Evolutionary conservation across 1,140 invertebrate genomes (phyloP).

Genomic region (Latrodectus geometricus): DNA sequence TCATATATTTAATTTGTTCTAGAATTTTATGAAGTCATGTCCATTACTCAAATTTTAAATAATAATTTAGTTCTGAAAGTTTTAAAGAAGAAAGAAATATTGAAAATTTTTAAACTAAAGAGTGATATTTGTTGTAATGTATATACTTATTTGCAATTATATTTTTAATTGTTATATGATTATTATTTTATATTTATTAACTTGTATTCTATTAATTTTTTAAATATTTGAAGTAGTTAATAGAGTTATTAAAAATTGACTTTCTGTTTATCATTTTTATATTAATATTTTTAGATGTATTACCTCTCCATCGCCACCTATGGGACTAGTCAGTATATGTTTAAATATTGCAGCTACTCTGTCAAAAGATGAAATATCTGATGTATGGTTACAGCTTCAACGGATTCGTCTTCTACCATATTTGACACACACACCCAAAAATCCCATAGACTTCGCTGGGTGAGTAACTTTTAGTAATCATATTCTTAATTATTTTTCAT

Average conservation of each 20-base stretch:
- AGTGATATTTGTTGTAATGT: too few relatives aligned
- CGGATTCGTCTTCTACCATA: slow-evolving; percentile 42
- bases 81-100: too few relatives aligned
- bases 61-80: too few relatives aligned
- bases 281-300: slow-evolving; percentile 21
- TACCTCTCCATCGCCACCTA: slow-evolving; percentile 13
- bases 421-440: slow-evolving; percentile 27
- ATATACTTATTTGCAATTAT: too few relatives aligned
- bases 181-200: too few relatives aligned
- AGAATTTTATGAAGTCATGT: too few relatives aligned
- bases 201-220: too few relatives aligned
- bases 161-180: too few relatives aligned
- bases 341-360: slow-evolving; percentile 37
- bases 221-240: too few relatives aligned
- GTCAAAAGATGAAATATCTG: slow-evolving; percentile 34
- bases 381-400: slow-evolving; percentile 35
- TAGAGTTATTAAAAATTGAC: not conserved
- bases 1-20: too few relatives aligned
- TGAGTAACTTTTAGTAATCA: not conserved
- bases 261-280: not conserved
- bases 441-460: slow-evolving; percentile 38
- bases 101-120: too few relatives aligned
- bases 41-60: too few relatives aligned
- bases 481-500: not conserved
- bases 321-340: slow-evolving; percentile 29